Base-by-base conservation (phyloP, 2,797 vertebrate genomes). In the Sphenodon punctatus region DNA sequence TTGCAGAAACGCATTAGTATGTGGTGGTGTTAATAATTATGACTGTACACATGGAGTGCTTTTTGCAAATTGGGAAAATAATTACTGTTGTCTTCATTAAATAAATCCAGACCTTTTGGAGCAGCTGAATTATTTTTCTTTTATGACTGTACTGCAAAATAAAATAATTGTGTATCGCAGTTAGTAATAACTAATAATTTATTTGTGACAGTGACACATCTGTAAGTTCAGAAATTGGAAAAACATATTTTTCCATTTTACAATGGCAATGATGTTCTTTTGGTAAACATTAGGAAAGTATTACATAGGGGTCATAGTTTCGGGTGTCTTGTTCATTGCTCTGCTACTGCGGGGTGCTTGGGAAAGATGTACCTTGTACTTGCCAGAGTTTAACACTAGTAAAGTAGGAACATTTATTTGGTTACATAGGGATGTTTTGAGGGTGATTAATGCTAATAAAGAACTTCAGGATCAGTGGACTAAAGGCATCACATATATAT, bases 1-100 rank as follows among this genome's bases (percentile, higher is more conserved):
- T 91, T 90, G 55, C 77, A 79, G 79, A 27, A 89, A 65, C 68
- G 49, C 91, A 91, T 92, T 93, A 88, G 87, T 76, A 42, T 79
- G 14, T 84, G 48, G 75, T 94, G 65, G 90, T 89, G 81, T 65
- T 91, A 39, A 53, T 90, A 92, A 91, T 91, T 91, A 91, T 89
- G 70, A 76, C 75, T 63, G 56, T 75, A 59, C 22, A 59, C 22
- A 36, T 36, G 10, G 75, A 85, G 82, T 80, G 84, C 91, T 92
- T 94, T 92, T 89, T 93, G 56, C 75, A 75, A 67, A 79, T 79
- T 17, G 69, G 43, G 42, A 75, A 88, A 91, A 89, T 86, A 80
- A 88, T 92, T 84, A 22, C 22, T 56, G 3, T 84, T 84, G 86
- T 32, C 69, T 88, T 36, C 55, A 84, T 88, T 88, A 51, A 78